Evolutionary conservation across 2,888 invertebrate species (phyloP).

Genomic region (Pecten maximus): DNA sequence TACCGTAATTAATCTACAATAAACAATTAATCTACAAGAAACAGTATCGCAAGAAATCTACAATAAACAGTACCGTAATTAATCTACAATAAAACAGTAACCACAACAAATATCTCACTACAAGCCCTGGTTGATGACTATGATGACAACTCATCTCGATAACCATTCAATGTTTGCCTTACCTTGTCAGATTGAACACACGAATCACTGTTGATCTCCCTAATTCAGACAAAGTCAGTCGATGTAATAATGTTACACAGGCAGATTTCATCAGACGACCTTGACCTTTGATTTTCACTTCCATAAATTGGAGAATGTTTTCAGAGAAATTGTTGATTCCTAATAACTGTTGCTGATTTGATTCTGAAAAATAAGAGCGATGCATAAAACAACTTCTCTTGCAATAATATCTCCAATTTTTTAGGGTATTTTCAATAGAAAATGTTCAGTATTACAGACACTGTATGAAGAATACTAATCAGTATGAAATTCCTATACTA

Average conservation of each 20-base stretch:
- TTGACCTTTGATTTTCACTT: slow-evolving; percentile 70
- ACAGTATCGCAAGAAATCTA: not conserved
- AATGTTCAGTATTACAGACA: too few species aligned
- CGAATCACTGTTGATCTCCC: slow-evolving; percentile 68
- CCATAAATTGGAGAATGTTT: slow-evolving; percentile 66
- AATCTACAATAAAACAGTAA: not conserved
- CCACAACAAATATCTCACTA: too few species aligned
- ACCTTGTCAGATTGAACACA: slow-evolving; percentile 71
- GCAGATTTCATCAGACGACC: slow-evolving; percentile 67
- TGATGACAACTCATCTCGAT: too few species aligned
- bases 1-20: too few species aligned
- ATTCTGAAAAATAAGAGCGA: slow-evolving; percentile 55
- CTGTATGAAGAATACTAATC: too few species aligned
- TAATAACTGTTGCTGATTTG: slow-evolving; percentile 68
- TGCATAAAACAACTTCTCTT: not conserved
- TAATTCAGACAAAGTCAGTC: slow-evolving; percentile 68
- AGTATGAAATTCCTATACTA: too few species aligned
- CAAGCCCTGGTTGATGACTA: too few species aligned
- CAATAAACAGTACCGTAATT: not conserved
- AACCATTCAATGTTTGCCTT: slow-evolving; percentile 41
- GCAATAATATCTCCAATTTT: too few species aligned
- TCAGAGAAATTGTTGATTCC: slow-evolving; percentile 60
- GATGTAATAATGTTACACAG: slow-evolving; percentile 68
- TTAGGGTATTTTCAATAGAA: too few species aligned
- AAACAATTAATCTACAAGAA: not conserved